Evolutionary conservation across 2,113 vertebrate genomes (phyloP).

Genomic region (Lophura nycthemera): DNA sequence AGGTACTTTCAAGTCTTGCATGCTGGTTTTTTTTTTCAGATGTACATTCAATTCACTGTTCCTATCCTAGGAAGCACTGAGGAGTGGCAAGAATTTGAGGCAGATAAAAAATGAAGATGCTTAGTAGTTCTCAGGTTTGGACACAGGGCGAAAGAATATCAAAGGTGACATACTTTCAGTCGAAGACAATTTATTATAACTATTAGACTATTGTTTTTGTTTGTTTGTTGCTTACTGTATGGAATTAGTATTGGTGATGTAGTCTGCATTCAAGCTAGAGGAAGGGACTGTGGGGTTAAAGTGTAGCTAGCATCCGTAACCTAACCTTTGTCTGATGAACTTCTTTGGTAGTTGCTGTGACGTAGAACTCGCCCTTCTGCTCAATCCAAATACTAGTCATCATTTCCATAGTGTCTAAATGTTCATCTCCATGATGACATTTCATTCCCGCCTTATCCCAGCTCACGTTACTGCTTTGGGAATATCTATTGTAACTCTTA

Average conservation of each 20-base stretch:
- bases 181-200: not conserved
- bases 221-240: not conserved
- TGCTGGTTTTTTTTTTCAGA: not conserved
- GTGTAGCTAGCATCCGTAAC: not conserved
- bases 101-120: not conserved
- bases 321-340: conserved; percentile 6
- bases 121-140: not conserved
- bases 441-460: conserved; percentile 24
- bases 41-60: not conserved
- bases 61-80: not conserved
- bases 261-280: not conserved
- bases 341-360: conserved; percentile 19
- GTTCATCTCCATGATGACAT: conserved; percentile 2
- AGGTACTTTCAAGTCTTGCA: not conserved
- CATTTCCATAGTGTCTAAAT: conserved; percentile 39
- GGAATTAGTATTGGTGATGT: not conserved
- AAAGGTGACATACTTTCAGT: not conserved
- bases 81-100: not conserved
- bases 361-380: conserved; percentile 44
- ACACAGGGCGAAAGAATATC: not conserved
- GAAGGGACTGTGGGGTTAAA: not conserved
- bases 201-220: not conserved
- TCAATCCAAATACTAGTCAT: conserved; percentile 44
- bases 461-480: conserved; percentile 54
- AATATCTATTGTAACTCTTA: conserved; percentile 63